phyloP scores from a whole-genome alignment of 2,797 vertebrate genomes.

The Liparis tanakae region DNA sequence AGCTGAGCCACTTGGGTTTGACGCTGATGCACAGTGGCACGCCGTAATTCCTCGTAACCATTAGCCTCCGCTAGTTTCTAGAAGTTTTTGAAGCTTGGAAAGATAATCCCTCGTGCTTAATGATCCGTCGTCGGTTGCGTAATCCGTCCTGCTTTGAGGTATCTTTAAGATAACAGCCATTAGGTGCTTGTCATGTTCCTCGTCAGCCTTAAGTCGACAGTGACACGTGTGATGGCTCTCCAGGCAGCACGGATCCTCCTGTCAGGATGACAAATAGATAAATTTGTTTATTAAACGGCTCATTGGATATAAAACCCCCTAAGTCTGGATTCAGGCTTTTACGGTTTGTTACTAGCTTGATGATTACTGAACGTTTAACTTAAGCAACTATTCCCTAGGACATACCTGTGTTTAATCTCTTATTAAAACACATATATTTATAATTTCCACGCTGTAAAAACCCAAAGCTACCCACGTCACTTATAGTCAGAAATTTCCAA shows the following conservation, averaged over 20 bases:
- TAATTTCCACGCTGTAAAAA: background rate
- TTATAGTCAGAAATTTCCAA: background rate
- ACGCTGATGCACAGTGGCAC: constrained; percentile 37
- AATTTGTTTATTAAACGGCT: background rate
- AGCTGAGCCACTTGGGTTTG: constrained; percentile 18
- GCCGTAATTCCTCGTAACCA: constrained; percentile 28
- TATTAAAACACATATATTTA: background rate
- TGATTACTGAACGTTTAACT: background rate
- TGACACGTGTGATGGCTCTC: constrained; percentile 20
- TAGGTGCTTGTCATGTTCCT: constrained; percentile 22
- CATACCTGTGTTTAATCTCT: background rate
- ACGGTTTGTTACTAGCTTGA: background rate
- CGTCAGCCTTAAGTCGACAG: background rate
- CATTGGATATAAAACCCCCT: background rate
- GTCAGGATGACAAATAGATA: constrained; percentile 10
- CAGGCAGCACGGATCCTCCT: background rate
- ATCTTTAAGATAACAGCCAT: constrained; percentile 30
- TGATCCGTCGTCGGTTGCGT: constrained; percentile 27
- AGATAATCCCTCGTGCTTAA: constrained; percentile 55
- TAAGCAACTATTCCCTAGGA: background rate
- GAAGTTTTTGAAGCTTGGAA: constrained; percentile 39
- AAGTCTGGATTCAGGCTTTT: background rate
- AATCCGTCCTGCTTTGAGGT: constrained; percentile 43
- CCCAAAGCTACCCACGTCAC: background rate
- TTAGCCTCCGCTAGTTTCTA: constrained; percentile 34